These are phyloP conservation scores for Drosophila bunnanda DNA, from an alignment of 2,888 invertebrate species.

Conservation along the genomic window DNA sequence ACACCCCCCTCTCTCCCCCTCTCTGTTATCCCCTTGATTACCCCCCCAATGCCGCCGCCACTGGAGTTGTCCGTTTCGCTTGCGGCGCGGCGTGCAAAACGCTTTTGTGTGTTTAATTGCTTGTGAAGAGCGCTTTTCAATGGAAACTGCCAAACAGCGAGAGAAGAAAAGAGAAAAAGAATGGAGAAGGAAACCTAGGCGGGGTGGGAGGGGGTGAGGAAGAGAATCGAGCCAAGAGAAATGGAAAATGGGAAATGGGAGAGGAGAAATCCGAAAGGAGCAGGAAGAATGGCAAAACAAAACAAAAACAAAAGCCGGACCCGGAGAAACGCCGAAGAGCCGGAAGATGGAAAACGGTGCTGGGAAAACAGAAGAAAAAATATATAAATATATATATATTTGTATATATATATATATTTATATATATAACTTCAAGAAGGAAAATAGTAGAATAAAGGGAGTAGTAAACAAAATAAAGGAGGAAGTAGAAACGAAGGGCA, in stretches of 20 bases:
- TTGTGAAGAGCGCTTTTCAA: conserved; percentile 83
- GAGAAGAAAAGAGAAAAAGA: conserved; percentile 34
- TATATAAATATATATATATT: not conserved
- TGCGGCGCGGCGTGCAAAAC: conserved; percentile 75
- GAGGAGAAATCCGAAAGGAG: conserved; percentile 4
- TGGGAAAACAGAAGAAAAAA: not conserved
- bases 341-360: conserved; percentile 23
- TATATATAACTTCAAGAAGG: conserved; percentile 1
- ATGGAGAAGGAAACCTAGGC: not conserved
- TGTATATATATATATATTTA: not conserved
- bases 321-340: conserved; percentile 20
- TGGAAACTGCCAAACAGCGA: conserved; percentile 66
- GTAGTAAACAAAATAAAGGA: not conserved
- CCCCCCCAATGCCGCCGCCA: not conserved
- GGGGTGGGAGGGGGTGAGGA: not conserved
- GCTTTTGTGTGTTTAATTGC: conserved; percentile 84
- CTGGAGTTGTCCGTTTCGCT: conserved; percentile 58
- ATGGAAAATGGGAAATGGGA: not conserved
- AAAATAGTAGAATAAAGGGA: not conserved
- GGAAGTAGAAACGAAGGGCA: too few species aligned
- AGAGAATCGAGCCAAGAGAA: not conserved
- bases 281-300: conserved; percentile 24
- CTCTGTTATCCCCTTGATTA: not conserved
- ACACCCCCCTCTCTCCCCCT: not conserved
- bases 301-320: conserved; percentile 29